A percentile compares a stretch with the other conserved stretches of the same genome.
These are phyloP conservation scores for Xenotilapia leptura DNA, from an alignment of 2,113 vertebrate species.

Conservation along the genomic window DNA sequence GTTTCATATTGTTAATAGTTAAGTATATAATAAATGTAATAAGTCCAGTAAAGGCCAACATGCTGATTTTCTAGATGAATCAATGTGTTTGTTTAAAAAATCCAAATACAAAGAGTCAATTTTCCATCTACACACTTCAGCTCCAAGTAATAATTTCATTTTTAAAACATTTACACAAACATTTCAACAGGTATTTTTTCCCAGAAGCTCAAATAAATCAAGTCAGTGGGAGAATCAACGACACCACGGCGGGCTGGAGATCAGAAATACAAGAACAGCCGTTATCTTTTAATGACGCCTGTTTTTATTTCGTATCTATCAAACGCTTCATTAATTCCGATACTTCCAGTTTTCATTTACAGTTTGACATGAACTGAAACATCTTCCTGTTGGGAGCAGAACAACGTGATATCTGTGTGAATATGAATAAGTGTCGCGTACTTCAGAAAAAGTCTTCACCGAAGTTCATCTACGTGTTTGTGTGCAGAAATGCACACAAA, in stretches of 20 bases:
- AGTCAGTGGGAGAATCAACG: not conserved
- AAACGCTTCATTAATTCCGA: not conserved
- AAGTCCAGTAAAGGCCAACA: fast-evolving
- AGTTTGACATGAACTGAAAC: not conserved
- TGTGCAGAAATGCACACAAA: fast-evolving
- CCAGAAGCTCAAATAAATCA: not conserved
- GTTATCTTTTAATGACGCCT: not conserved
- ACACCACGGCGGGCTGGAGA: not conserved
- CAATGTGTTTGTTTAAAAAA: not conserved
- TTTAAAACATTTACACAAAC: not conserved
- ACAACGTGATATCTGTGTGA: not conserved
- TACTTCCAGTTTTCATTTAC: not conserved
- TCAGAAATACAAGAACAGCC: not conserved
- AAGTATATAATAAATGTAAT: not conserved
- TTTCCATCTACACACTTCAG: not conserved
- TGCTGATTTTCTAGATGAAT: not conserved
- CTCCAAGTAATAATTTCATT: fast-evolving
- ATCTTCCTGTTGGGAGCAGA: not conserved
- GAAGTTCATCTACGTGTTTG: fast-evolving
- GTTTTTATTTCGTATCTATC: not conserved
- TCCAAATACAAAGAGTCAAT: not conserved
- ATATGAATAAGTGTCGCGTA: fast-evolving
- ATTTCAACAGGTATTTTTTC: fast-evolving
- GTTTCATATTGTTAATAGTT: fast-evolving
- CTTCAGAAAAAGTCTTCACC: not conserved